A percentile compares a stretch with the other conserved stretches of the same genome.
Evolutionary conservation across 2,113 vertebrate genomes (phyloP).

Genomic region (Natator depressus): DNA sequence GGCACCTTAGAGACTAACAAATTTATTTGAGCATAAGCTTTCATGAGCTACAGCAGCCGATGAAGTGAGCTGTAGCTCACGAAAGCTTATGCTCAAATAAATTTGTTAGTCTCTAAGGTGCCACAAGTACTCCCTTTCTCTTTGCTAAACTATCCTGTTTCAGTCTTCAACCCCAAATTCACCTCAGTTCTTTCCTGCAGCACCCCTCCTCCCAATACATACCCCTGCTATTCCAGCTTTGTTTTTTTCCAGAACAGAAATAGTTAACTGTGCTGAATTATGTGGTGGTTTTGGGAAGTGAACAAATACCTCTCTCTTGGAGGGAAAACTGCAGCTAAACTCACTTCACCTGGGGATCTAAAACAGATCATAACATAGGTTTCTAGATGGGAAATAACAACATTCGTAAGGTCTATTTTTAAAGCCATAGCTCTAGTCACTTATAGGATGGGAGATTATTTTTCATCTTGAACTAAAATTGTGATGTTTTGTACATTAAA

Average conservation of each 20-base stretch:
- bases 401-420: background rate
- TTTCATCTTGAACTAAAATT: constrained; percentile 5
- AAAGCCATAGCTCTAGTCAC: background rate
- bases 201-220: background rate
- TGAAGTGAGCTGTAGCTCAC: no score
- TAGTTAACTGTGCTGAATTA: background rate
- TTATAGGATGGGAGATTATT: background rate
- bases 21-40: no score
- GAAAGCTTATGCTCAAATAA: no score
- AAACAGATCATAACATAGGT: background rate
- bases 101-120: no score
- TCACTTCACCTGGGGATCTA: background rate
- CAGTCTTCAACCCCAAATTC: background rate
- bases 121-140: no score
- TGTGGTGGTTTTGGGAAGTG: background rate
- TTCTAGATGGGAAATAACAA: constrained; percentile 22
- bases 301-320: background rate
- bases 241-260: background rate
- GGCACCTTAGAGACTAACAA: no score
- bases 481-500: background rate
- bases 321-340: background rate
- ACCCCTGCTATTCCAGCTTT: background rate
- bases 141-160: background rate
- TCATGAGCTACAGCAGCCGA: no score
- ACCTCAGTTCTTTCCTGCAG: background rate